phyloP scores from a whole-genome alignment of 2,113 vertebrate species.

The Daubentonia madagascariensis region DNA sequence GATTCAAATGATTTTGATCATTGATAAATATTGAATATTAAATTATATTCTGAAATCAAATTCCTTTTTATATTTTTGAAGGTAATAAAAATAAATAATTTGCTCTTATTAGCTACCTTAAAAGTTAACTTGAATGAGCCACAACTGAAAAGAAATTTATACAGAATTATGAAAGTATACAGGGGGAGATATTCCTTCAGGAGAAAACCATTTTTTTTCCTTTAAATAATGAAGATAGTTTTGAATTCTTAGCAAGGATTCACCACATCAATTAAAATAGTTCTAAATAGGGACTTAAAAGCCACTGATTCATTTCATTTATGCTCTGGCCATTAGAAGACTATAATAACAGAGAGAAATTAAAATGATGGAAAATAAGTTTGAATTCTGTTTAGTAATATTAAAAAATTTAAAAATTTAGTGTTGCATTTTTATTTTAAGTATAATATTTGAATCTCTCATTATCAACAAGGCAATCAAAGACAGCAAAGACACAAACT shows the following conservation, averaged over 20 bases:
- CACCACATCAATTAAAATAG: constrained; percentile 18
- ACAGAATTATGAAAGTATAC: background rate
- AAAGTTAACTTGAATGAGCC: background rate
- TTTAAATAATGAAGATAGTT: background rate
- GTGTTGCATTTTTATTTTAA: background rate
- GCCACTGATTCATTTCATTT: background rate
- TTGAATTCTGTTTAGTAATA: background rate
- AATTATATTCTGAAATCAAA: constrained; percentile 1
- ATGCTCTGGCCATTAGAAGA: background rate
- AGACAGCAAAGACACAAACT: background rate
- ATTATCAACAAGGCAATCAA: background rate
- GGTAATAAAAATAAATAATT: background rate
- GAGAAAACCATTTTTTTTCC: background rate
- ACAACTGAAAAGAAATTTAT: background rate
- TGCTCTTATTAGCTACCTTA: background rate
- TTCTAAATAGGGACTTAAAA: background rate
- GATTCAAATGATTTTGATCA: background rate
- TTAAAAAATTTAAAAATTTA: background rate
- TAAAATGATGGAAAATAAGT: background rate
- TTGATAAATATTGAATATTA: background rate
- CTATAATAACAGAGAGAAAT: background rate
- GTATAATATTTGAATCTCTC: background rate
- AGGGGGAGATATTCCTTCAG: background rate
- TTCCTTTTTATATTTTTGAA: background rate
- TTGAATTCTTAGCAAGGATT: constrained; percentile 17